A percentile compares a stretch with the other conserved stretches of the same genome.
These are phyloP conservation scores for Bombus pyrosoma DNA, from an alignment of 1,140 invertebrate species.

Conservation along the genomic window DNA sequence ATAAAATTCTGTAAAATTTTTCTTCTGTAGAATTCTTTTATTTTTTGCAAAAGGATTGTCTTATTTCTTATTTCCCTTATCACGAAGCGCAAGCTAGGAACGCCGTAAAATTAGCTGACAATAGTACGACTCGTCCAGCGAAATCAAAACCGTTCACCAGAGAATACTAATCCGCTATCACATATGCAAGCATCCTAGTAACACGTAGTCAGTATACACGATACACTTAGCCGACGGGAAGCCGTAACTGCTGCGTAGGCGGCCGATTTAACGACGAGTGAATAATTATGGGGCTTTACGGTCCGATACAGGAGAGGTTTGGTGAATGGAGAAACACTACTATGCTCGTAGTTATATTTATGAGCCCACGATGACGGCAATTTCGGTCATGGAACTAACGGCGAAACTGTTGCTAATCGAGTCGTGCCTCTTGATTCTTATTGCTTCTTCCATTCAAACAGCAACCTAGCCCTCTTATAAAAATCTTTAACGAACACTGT, in stretches of 20 bases:
- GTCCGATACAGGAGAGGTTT: constrained; percentile 73
- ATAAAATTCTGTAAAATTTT: neutral
- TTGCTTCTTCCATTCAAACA: neutral
- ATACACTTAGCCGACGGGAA: constrained; percentile 63
- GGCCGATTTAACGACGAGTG: constrained; percentile 80
- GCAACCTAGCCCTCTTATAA: neutral
- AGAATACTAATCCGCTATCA: constrained; percentile 59
- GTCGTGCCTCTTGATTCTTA: constrained; percentile 28
- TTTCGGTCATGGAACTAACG: constrained; percentile 55
- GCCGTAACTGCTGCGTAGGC: constrained; percentile 76
- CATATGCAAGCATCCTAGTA: constrained; percentile 65
- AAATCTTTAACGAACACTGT: neutral
- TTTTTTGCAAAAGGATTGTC: neutral
- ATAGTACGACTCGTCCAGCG: neutral
- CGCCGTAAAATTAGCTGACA: neutral
- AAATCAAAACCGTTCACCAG: constrained; percentile 20
- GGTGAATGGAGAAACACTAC: constrained; percentile 59
- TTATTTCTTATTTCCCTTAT: neutral
- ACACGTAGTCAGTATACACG: constrained; percentile 65
- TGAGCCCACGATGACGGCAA: constrained; percentile 70
- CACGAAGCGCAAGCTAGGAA: neutral
- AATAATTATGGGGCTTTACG: constrained; percentile 80
- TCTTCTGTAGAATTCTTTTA: neutral
- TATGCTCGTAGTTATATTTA: constrained; percentile 74
- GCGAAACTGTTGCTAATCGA: constrained; percentile 66